Percentiles rank a stretch among this genome's conserved stretches.
Conservation (phyloP, 1,140 invertebrate genomes). For the Pogonus chalceus region DNA sequence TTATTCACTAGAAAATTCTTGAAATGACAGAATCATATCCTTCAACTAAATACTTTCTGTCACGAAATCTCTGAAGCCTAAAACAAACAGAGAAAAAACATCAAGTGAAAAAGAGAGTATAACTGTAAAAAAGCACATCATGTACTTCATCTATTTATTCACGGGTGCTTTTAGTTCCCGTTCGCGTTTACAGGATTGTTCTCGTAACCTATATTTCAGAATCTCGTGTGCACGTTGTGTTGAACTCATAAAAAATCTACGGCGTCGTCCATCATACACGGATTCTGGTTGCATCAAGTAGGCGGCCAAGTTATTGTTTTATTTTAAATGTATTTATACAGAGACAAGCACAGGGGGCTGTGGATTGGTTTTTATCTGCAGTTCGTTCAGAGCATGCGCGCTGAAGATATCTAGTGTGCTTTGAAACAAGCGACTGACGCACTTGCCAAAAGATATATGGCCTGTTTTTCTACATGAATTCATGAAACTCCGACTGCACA, state of each 20-base stretch:
- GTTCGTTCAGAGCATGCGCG: not conserved
- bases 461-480: constrained; percentile 6
- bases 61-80: no score
- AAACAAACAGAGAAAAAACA: no score
- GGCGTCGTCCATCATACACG: not conserved
- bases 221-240: not conserved
- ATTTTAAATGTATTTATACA: constrained; percentile 4
- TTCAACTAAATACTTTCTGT: no score
- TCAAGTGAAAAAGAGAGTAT: no score
- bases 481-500: not conserved
- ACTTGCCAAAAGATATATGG: constrained; percentile 6
- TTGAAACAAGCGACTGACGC: not conserved
- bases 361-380: not conserved
- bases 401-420: not conserved
- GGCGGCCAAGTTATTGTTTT: not conserved
- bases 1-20: no score
- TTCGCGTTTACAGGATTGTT: no score
- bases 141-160: no score
- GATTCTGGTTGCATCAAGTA: not conserved
- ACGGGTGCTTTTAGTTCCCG: no score
- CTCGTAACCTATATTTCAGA: no score
- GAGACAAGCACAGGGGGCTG: not conserved
- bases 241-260: not conserved
- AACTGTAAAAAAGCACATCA: no score
- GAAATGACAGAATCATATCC: no score